Conservation (phyloP, 2,113 vertebrate genomes). For the Oncorhynchus keta region DNA sequence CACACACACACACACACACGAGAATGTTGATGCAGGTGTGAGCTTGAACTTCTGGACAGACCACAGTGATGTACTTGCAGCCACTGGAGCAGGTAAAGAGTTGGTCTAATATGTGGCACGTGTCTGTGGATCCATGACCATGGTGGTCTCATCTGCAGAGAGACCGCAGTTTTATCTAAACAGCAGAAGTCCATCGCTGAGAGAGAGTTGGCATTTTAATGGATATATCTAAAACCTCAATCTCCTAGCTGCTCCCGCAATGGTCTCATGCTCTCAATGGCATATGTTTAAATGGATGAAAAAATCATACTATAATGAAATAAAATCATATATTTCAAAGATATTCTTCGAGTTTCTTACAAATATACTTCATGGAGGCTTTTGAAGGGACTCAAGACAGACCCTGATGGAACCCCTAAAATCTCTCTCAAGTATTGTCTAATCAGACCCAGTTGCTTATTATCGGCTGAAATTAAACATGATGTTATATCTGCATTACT, state of each 20-base stretch:
- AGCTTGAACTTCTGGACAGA: neutral
- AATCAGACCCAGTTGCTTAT: too few species aligned
- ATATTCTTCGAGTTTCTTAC: too few species aligned
- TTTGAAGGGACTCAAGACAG: conserved; percentile 16
- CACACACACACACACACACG: neutral
- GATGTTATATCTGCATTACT: too few species aligned
- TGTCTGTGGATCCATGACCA: neutral
- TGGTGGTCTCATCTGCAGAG: conserved; percentile 6
- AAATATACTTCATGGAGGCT: neutral
- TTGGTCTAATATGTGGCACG: neutral
- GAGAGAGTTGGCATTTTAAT: neutral
- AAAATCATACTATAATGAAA: neutral
- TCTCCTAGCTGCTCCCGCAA: neutral
- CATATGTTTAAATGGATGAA: neutral
- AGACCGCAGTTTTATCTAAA: conserved; percentile 22
- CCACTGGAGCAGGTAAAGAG: neutral
- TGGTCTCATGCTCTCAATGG: neutral
- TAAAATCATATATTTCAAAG: neutral
- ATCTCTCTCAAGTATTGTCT: neutral
- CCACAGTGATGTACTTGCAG: neutral
- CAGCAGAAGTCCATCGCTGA: neutral
- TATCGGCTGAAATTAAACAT: too few species aligned
- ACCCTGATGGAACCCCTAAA: conserved; percentile 13
- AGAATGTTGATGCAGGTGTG: conserved; percentile 17
- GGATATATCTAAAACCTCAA: conserved; percentile 8